Evolutionary conservation across 2,113 vertebrate species (phyloP), one percentile per base, ranked within the genome.

Genomic region (Rhea americana): DNA sequence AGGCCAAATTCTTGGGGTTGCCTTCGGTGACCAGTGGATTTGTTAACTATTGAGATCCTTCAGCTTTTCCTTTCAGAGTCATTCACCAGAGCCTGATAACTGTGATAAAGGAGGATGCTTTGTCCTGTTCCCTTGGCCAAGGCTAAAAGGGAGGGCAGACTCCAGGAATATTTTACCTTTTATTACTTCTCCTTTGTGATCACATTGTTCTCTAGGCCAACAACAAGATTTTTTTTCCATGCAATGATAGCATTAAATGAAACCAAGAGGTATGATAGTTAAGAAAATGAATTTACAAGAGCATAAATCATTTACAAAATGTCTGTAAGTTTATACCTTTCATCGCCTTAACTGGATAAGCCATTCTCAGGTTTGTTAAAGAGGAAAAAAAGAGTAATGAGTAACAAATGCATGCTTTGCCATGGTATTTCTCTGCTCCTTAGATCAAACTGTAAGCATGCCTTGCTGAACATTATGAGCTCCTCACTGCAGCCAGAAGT

Each of bases 171-270:
- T 32, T 91, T 85, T 13, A 85, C 5, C 13, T 74, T 48, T 71
- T 63, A 24, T 85, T 79, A 55, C 8, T 80, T 87, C 30, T 89
- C 11, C 18, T 48, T 73, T 56, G 26, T 73, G 13, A 30, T 14
- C 91, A 41, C 7, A 35, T 79, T 30, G 43, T 65, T 65, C 48
- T n/a, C 68, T 43, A 76, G 41, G 21, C 19, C 5, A 68, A 62
- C 28, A 59, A 24, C n/a, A 93, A 77, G 26, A 22, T n/a, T n/a
- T 79, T 17, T 90, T 94, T 82, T 82, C 59, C 37, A 47, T 32
- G 2, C 66, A 91, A 77, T 55, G 6, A 2, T 74, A 63, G 43
- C 4, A 13, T 71, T 85, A 71, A 89, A 53, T 7, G 51, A 50
- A 91, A 37, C 3, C 4, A 24, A 61, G 61, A 58, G 4, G 3